Evolutionary conservation across 2,797 vertebrate genomes (phyloP).

Genomic region (Chanos chanos): DNA sequence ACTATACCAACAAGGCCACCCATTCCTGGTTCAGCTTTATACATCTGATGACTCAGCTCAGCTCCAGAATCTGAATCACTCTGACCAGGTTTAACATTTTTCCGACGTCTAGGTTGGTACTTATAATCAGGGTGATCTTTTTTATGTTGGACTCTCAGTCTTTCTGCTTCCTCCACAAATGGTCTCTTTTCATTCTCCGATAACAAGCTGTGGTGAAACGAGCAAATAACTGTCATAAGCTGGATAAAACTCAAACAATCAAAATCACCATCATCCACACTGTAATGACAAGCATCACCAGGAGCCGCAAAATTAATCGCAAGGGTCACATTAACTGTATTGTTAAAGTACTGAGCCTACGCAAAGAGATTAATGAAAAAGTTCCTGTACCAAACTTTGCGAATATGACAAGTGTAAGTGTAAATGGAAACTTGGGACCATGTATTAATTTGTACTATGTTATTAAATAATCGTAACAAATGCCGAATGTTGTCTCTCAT

Average conservation of each 20-base stretch:
- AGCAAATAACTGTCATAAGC: too few species aligned
- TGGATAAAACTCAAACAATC: background rate
- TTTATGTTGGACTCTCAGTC: constrained; percentile 95
- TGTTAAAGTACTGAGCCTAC: too few species aligned
- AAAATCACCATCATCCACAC: background rate
- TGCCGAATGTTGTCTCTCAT: too few species aligned
- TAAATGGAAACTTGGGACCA: too few species aligned
- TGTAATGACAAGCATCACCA: too few species aligned
- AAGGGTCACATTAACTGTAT: too few species aligned
- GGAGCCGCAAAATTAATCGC: too few species aligned
- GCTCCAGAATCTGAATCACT: constrained; percentile 86
- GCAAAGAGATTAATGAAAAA: too few species aligned
- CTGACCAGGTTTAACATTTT: constrained; percentile 90
- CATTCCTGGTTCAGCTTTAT: constrained; percentile 82
- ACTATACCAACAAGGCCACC: constrained; percentile 67
- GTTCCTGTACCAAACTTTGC: too few species aligned
- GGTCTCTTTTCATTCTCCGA: constrained; percentile 95
- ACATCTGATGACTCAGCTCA: constrained; percentile 85
- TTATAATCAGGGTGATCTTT: constrained; percentile 99
- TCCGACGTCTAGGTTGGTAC: constrained; percentile 92
- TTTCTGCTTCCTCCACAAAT: constrained; percentile 94
- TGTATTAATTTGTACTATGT: too few species aligned
- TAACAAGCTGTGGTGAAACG: constrained; percentile 71
- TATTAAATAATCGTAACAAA: too few species aligned
- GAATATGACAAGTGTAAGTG: too few species aligned